phyloP scores from a whole-genome alignment of 2,797 vertebrate genomes.

The Hippopotamyrus pictus region DNA sequence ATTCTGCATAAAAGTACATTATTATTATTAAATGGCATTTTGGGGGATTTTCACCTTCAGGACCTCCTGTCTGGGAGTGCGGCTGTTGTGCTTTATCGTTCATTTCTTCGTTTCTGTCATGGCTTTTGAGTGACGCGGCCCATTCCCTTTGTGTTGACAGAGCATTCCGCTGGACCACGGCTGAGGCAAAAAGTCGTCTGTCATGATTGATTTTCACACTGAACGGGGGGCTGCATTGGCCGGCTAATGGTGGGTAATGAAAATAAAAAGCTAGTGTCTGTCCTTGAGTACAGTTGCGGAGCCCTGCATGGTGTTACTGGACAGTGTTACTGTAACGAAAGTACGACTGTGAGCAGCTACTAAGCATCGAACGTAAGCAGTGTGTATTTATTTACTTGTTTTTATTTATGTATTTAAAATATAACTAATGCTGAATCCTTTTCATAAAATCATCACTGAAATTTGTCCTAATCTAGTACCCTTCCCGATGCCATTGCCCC shows the following conservation, averaged over 20 bases:
- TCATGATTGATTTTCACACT: neutral
- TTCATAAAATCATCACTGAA: neutral
- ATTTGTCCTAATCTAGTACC: neutral
- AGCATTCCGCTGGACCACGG: neutral
- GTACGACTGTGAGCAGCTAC: neutral
- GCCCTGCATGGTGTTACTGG: neutral
- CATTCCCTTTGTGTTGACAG: neutral
- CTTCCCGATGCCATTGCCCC: neutral
- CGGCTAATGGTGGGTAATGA: neutral
- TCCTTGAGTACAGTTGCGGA: neutral
- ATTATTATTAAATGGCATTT: neutral
- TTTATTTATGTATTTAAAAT: neutral
- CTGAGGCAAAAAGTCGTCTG: neutral
- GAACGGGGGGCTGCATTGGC: neutral
- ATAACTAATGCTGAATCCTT: neutral
- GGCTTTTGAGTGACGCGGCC: constrained; percentile 15
- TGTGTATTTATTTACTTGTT: neutral
- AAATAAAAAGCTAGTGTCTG: neutral
- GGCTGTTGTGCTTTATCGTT: neutral
- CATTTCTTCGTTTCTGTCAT: constrained; percentile 31
- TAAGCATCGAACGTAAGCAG: neutral
- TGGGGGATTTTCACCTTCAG: neutral
- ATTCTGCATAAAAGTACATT: neutral
- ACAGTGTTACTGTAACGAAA: neutral
- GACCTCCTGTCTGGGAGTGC: constrained; percentile 28